Conservation (phyloP, 2,797 vertebrate genomes). For the Argentina silus region DNA sequence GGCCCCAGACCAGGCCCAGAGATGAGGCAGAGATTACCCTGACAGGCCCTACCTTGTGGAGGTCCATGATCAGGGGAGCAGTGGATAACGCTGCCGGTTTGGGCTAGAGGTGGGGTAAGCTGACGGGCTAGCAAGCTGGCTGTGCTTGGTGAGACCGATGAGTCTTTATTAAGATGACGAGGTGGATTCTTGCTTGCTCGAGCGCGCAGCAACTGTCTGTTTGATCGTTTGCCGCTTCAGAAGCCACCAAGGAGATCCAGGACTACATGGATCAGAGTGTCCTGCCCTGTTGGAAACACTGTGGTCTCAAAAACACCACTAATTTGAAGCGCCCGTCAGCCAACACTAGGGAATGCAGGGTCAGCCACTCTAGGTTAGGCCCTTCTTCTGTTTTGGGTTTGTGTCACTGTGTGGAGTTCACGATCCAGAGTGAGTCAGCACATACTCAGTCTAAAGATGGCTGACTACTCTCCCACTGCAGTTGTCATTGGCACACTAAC, state of each 20-base stretch:
- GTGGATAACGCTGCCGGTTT: not conserved
- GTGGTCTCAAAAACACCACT: not conserved
- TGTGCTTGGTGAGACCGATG: slow-evolving; percentile 58
- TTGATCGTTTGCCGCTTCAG: slow-evolving; percentile 60
- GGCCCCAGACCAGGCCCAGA: slow-evolving; percentile 50
- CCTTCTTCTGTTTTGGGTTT: not conserved
- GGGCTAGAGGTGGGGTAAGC: slow-evolving; percentile 36
- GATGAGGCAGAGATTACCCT: slow-evolving; percentile 55
- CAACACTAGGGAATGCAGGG: not conserved
- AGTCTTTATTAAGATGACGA: slow-evolving; percentile 74
- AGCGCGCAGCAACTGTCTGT: slow-evolving; percentile 43
- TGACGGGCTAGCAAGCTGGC: slow-evolving; percentile 29
- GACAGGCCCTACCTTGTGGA: slow-evolving; percentile 23
- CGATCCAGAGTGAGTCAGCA: slow-evolving; percentile 16
- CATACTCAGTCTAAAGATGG: slow-evolving; percentile 8
- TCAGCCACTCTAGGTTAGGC: not conserved
- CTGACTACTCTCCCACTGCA: slow-evolving; percentile 23
- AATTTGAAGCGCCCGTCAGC: not conserved
- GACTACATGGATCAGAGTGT: slow-evolving; percentile 50
- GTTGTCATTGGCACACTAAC: slow-evolving; percentile 33
- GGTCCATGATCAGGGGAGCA: not conserved
- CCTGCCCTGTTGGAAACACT: not conserved
- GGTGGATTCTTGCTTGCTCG: slow-evolving; percentile 72
- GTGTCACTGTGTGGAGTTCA: slow-evolving; percentile 43
- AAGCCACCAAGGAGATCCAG: slow-evolving; percentile 48